Evolutionary conservation across 1,140 invertebrate genomes (phyloP).

Genomic region (Drosophila ohnishii): DNA sequence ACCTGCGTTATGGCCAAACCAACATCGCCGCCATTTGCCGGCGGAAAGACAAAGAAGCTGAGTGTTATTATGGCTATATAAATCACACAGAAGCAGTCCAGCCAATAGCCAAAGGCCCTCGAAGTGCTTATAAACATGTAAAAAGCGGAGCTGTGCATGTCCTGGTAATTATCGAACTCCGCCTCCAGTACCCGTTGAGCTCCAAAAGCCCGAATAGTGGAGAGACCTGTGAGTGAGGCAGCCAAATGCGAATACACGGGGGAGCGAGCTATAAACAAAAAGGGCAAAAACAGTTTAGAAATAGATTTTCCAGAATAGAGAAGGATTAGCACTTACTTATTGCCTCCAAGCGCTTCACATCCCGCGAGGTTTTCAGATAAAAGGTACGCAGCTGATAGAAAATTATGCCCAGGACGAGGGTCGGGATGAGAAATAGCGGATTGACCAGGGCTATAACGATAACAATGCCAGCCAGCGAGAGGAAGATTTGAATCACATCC

Average conservation of each 20-base stretch:
- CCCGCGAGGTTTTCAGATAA: constrained; percentile 92
- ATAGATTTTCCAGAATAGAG: not conserved
- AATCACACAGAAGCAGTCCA: constrained; percentile 90
- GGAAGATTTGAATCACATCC: constrained; percentile 90
- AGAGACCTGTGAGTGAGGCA: constrained; percentile 93
- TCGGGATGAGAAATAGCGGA: constrained; percentile 89
- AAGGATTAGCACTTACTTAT: constrained; percentile 87
- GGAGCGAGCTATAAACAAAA: constrained; percentile 86
- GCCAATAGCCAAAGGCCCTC: constrained; percentile 89
- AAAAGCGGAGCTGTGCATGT: constrained; percentile 87
- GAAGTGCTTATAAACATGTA: constrained; percentile 87
- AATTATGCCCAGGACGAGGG: constrained; percentile 87
- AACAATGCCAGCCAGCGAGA: constrained; percentile 90
- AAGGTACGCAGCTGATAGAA: constrained; percentile 90
- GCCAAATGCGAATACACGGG: constrained; percentile 95
- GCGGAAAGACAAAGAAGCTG: constrained; percentile 87
- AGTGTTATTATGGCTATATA: constrained; percentile 89
- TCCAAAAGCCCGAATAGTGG: constrained; percentile 94
- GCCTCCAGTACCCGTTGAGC: constrained; percentile 90
- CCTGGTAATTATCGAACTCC: constrained; percentile 92
- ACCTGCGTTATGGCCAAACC: constrained; percentile 91
- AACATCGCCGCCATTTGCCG: constrained; percentile 88
- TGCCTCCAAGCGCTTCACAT: constrained; percentile 94
- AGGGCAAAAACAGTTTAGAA: not conserved
- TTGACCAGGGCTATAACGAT: constrained; percentile 90